Evolutionary conservation across 2,113 vertebrate genomes (phyloP).

Genomic region (Tachysurus vachellii): DNA sequence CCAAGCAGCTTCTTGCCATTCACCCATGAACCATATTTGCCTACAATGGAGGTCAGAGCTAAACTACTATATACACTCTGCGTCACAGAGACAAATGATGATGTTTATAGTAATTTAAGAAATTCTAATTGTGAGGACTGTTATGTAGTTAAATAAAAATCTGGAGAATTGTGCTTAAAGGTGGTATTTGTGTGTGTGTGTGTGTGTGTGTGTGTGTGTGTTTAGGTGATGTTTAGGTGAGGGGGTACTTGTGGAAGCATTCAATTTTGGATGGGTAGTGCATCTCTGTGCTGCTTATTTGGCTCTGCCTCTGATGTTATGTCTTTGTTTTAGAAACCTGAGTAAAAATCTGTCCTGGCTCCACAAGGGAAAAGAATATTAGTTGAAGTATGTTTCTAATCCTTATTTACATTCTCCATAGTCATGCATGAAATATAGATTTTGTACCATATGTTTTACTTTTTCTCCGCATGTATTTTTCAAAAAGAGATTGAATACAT

Average conservation of each 20-base stretch:
- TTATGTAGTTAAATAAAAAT: not conserved
- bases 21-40: constrained; percentile 61
- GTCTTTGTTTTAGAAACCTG: constrained; percentile 59
- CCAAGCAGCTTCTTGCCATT: constrained; percentile 46
- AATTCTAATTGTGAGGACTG: not conserved
- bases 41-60: constrained; percentile 56
- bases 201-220: not conserved
- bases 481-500: constrained; percentile 76
- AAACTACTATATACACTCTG: constrained; percentile 57
- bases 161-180: not conserved
- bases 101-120: constrained; percentile 19
- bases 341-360: constrained; percentile 58
- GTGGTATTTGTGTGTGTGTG: not conserved
- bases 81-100: constrained; percentile 43
- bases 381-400: constrained; percentile 85
- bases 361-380: constrained; percentile 60
- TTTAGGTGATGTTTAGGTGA: not conserved
- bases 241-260: not conserved
- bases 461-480: constrained; percentile 83
- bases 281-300: not conserved
- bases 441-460: constrained; percentile 87
- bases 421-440: constrained; percentile 88
- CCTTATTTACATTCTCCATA: constrained; percentile 89
- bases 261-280: not conserved
- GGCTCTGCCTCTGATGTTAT: constrained; percentile 62